A percentile compares a stretch with the other conserved stretches of the same genome.
Conservation (phyloP, 2,797 vertebrate species). For the Onychomys torridus region DNA sequence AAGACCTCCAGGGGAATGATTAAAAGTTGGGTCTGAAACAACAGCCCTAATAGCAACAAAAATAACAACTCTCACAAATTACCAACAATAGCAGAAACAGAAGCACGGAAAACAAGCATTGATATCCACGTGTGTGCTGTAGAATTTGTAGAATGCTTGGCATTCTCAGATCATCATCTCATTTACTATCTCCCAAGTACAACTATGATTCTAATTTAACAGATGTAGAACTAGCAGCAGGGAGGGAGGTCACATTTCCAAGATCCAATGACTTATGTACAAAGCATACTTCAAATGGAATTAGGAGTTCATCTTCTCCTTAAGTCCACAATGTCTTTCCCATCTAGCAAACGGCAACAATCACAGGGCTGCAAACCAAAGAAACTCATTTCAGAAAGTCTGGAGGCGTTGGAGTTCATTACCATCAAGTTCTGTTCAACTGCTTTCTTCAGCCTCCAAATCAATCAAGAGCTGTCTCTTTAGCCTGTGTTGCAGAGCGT, state of each 20-base stretch:
- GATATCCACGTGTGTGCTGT: not conserved
- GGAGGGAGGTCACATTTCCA: not conserved
- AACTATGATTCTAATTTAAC: not conserved
- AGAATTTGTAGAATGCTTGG: not conserved
- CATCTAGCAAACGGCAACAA: not conserved
- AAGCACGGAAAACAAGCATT: not conserved
- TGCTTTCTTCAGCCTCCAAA: slow-evolving; percentile 25
- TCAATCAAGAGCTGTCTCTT: not conserved
- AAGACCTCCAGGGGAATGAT: not conserved
- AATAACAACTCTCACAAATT: not conserved
- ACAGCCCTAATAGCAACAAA: not conserved
- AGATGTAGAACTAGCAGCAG: not conserved
- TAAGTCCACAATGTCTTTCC: not conserved
- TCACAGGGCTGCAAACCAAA: not conserved
- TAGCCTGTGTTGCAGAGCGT: not conserved
- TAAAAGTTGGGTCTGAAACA: not conserved
- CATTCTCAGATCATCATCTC: not conserved
- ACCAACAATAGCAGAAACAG: not conserved
- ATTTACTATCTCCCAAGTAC: not conserved
- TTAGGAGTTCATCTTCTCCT: not conserved
- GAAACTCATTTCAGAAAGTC: slow-evolving; percentile 29
- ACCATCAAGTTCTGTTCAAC: not conserved
- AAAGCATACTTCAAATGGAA: not conserved
- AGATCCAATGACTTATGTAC: not conserved
- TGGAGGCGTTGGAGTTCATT: not conserved